Percentiles rank a stretch among this genome's conserved stretches.
These are phyloP conservation scores for Pao palembangensis DNA, from an alignment of 2,113 vertebrate genomes.

Conservation along the genomic window DNA sequence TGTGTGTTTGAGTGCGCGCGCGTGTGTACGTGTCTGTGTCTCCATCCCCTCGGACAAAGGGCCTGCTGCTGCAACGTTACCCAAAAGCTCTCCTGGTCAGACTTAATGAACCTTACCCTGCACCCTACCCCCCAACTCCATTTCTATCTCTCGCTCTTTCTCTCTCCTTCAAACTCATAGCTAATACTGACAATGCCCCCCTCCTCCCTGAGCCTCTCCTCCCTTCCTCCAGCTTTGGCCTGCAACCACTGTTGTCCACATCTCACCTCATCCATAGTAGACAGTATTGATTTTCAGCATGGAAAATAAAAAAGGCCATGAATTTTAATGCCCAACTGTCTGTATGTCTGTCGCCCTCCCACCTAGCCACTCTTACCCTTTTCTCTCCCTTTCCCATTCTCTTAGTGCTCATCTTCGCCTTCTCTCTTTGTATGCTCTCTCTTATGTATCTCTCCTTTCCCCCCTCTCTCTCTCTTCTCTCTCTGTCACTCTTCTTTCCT, in stretches of 20 bases:
- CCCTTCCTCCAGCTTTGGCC: conserved; percentile 44
- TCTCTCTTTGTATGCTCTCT: conserved; percentile 13
- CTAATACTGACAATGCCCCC: not conserved
- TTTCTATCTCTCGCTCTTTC: conserved; percentile 11
- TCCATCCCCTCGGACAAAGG: conserved; percentile 68
- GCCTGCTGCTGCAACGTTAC: conserved; percentile 54
- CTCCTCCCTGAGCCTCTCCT: not conserved
- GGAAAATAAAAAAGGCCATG: conserved; percentile 82
- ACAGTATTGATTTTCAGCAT: conserved; percentile 81
- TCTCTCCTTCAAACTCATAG: conserved; percentile 10
- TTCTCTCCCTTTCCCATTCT: conserved; percentile 23
- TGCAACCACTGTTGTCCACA: conserved; percentile 76
- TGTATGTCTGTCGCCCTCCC: conserved; percentile 58
- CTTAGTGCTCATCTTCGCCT: conserved; percentile 33
- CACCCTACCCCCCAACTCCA: conserved; percentile 18
- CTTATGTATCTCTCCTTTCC: conserved; percentile 11
- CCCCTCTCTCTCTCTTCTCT: conserved; percentile 26
- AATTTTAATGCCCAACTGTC: conserved; percentile 79
- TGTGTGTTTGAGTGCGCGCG: conserved; percentile 27
- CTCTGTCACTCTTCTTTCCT: conserved; percentile 40
- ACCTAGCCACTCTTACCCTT: conserved; percentile 50
- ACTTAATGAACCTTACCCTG: conserved; percentile 73
- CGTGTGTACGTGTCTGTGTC: conserved; percentile 31
- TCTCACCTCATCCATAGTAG: conserved; percentile 81
- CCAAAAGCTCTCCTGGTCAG: conserved; percentile 70